Evolutionary conservation across 2,797 vertebrate genomes (phyloP), one percentile per base, ranked within the genome.

Genomic region (Eulemur albifrons): DNA sequence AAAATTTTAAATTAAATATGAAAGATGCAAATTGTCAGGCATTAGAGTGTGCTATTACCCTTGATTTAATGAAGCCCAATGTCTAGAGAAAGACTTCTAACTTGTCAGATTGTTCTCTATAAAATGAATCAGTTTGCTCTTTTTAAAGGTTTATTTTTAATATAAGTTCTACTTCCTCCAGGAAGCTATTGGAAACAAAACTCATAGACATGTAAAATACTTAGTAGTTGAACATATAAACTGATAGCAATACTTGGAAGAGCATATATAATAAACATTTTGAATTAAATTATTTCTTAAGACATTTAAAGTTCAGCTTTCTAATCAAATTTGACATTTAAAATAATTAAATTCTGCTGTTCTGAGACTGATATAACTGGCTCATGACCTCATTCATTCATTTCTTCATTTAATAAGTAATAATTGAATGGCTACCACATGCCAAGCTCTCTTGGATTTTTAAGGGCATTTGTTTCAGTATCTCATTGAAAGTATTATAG

Each of bases 1-100:
- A 98, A 98, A 98, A 96, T 67, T 27, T 97, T 97, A 95, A 98
- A 98, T 97, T 98, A 97, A 97, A 83, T 96, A 82, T 92, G 96
- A 98, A 98, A 97, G 43, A 96, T 95, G 48, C 9, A 98, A 97
- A 98, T 95, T 97, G 43, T 97, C 97, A 97, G 95, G 84, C 88
- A 94, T 94, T 97, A 94, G 23, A 70, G 82, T 97, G 91, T 61
- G 25, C 14, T 97, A 72, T 97, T 97, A 45, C 92, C 50, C 59
- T 96, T 98, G 96, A 97, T 96, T 98, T 98, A 97, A 93, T 94
- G 90, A 98, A 98, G 8, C 13, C 90, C 61, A 63, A 18, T 84
- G 70, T 40, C 65, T 97, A 96, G 75, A 97, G 88, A 97, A 97
- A 85, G 50, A 85, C 32, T 45, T 96, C 79, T 95, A 83, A 76